Evolutionary conservation across 1,140 invertebrate genomes (phyloP).

Genomic region (Dolichoris vasculosae): DNA sequence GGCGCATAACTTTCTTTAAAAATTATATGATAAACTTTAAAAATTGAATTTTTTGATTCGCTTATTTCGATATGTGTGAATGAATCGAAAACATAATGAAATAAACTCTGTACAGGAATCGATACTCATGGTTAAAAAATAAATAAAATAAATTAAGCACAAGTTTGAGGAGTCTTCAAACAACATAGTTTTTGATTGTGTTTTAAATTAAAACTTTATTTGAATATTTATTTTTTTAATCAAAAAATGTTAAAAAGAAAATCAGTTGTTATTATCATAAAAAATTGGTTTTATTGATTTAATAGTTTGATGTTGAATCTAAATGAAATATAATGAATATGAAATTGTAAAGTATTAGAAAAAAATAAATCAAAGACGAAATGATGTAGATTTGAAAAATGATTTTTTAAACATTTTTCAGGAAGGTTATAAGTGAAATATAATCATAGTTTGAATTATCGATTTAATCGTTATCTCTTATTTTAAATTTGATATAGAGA

Average conservation of each 20-base stretch:
- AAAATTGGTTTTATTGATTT: conserved; percentile 41
- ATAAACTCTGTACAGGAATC: conserved; percentile 37
- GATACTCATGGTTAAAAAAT: conserved; percentile 38
- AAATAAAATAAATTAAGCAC: conserved; percentile 34
- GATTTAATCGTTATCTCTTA: conserved; percentile 58
- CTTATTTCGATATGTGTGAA: not conserved
- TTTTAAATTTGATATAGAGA: conserved; percentile 61
- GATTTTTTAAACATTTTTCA: conserved; percentile 52
- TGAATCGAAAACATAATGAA: conserved; percentile 8
- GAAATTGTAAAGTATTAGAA: conserved; percentile 55
- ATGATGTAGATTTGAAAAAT: conserved; percentile 52
- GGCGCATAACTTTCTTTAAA: conserved; percentile 20
- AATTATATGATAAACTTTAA: conserved; percentile 16
- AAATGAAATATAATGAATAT: conserved; percentile 36
- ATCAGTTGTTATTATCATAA: conserved; percentile 27
- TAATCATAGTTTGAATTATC: conserved; percentile 53
- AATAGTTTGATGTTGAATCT: conserved; percentile 7
- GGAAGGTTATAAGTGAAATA: conserved; percentile 52
- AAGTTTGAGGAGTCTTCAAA: conserved; percentile 46
- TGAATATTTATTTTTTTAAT: conserved; percentile 37
- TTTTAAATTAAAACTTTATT: conserved; percentile 47
- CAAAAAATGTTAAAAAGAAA: conserved; percentile 4
- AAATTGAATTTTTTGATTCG: conserved; percentile 23
- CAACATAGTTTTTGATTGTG: conserved; percentile 33
- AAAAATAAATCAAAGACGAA: conserved; percentile 53